These are phyloP conservation scores for Pseudomyrmex concolor DNA, from an alignment of 1,140 invertebrate genomes.

Conservation along the genomic window DNA sequence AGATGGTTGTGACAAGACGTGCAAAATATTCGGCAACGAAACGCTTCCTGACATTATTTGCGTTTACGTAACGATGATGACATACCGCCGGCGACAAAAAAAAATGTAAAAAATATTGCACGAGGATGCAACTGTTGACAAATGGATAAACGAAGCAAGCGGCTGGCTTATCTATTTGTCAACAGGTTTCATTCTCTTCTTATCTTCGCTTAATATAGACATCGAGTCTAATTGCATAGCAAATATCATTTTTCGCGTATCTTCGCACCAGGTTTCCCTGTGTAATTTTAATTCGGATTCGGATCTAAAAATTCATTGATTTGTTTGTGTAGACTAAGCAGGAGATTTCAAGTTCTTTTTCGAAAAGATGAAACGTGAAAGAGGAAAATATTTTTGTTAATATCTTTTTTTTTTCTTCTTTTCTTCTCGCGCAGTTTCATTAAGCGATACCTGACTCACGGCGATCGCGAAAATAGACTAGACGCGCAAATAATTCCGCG, in stretches of 20 bases:
- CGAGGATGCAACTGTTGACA: background rate
- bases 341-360: too few relatives aligned
- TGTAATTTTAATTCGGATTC: background rate
- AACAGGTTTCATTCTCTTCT: background rate
- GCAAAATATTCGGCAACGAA: background rate
- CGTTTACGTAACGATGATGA: background rate
- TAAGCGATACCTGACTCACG: background rate
- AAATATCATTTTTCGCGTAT: conserved; percentile 2
- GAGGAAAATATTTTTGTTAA: background rate
- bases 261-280: background rate
- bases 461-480: background rate
- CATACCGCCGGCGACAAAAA: background rate
- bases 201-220: background rate
- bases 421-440: background rate
- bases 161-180: background rate
- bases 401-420: background rate
- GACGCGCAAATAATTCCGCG: background rate
- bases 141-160: background rate
- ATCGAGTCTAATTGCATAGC: background rate
- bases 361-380: background rate
- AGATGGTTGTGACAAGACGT: background rate
- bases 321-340: too few relatives aligned
- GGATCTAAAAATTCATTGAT: background rate
- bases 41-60: conserved; percentile 8
- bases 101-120: background rate